phyloP scores from a whole-genome alignment of 2,888 invertebrate genomes.

The Lithophane ornitopus region DNA sequence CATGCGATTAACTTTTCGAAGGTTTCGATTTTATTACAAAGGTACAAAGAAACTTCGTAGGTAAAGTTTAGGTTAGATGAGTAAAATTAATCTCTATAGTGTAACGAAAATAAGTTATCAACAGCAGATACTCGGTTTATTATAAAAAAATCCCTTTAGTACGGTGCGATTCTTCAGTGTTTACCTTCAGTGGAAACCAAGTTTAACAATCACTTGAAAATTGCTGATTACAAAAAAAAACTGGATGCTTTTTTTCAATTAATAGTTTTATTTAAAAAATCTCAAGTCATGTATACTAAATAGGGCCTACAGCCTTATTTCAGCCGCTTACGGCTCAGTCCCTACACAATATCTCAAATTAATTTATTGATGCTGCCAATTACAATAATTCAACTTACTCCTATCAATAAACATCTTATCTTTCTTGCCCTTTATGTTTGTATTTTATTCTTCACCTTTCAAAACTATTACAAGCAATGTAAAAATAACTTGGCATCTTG shows the following conservation, averaged over 20 bases:
- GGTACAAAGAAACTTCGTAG: too few species aligned
- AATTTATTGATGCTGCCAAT: constrained; percentile 27
- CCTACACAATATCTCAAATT: constrained; percentile 15
- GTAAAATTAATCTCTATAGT: not conserved
- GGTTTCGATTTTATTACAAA: constrained; percentile 1
- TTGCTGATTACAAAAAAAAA: not conserved
- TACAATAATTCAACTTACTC: constrained; percentile 39
- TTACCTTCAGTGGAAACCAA: not conserved
- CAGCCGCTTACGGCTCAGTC: not conserved
- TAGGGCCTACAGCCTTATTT: not conserved
- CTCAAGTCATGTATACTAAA: too few species aligned
- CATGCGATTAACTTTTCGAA: constrained; percentile 8
- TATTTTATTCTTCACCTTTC: constrained; percentile 52
- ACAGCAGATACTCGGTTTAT: not conserved
- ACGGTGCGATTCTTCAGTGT: not conserved
- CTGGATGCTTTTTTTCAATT: not conserved
- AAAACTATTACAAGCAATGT: constrained; percentile 40
- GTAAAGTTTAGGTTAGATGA: not conserved
- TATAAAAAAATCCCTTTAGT: not conserved
- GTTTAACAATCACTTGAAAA: not conserved
- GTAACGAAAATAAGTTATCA: not conserved
- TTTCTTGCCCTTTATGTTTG: constrained; percentile 39
- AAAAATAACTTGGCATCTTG: constrained; percentile 66
- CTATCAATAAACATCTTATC: constrained; percentile 42
- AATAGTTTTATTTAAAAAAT: not conserved